Evolutionary conservation across 2,888 invertebrate genomes (phyloP), one percentile per base, ranked within the genome.

Genomic region (Pandemis heparana): DNA sequence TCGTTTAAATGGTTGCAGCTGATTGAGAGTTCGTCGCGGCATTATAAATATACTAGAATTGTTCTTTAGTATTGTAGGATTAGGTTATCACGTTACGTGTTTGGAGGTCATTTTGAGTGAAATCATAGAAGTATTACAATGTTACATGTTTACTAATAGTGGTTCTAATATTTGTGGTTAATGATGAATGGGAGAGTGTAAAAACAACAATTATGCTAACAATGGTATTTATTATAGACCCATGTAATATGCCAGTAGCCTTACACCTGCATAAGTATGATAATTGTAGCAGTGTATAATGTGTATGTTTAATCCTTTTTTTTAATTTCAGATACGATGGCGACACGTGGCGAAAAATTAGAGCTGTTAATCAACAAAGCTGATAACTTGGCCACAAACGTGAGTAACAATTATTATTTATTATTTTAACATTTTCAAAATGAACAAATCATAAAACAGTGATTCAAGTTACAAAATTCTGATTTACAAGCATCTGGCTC

Each of bases 361-460:
- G 99, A 99, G 88, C 93, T 99, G 69, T 95, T 99, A 70, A 97
- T 99, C 8, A 97, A 98, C 88, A 99, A 99, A 95, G 97, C 99
- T 66, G 98, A 99, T 87, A 97, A 97, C 90, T 95, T 99, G 79
- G 97, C 96, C 84, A 96, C 97, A 76, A 97, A 96, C 89, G 98
- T 98, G 95, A 96, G 97, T 95, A 80, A 43, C 10, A 43, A 16
- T 12, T 12, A 41, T 18, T 16, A 7, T 12, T 5, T 1, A 18
- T 12, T 16, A 23, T 23, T 16, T 18, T 5, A 53, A 23, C 18
- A 53, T 12, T 0, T 12, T 23, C 23, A 48, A 14, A 4, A 23
- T 56, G 5, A 46, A 46, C 46, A 46, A 46, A 46, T 32, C 23
- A 32, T 32, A 32, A 2, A 14, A 46, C 14, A 12, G 14, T 10